Conservation (phyloP, 2,113 vertebrate genomes). For the Platichthys stellatus region DNA sequence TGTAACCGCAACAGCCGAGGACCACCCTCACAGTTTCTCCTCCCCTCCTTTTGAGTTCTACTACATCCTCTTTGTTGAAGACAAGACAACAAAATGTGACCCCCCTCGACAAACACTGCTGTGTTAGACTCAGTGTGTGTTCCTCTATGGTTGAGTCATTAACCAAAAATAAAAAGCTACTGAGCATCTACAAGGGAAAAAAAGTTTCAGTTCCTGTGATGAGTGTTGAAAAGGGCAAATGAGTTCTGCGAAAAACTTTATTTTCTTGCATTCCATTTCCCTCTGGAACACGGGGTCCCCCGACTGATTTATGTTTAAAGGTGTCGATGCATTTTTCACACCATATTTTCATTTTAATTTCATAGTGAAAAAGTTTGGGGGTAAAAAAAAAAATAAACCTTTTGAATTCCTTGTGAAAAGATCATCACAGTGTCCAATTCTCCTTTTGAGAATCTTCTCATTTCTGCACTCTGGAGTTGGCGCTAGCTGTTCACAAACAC, state of each 20-base stretch:
- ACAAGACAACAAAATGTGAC: constrained; percentile 8
- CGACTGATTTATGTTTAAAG: background rate
- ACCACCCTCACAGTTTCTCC: background rate
- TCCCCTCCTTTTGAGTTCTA: background rate
- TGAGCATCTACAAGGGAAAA: background rate
- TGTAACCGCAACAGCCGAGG: background rate
- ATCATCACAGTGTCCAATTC: constrained; percentile 6
- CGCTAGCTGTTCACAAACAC: background rate
- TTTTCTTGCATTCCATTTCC: too few species aligned
- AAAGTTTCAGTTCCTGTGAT: background rate
- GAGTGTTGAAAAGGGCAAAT: background rate
- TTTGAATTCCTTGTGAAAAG: constrained; percentile 7
- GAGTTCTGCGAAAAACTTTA: background rate
- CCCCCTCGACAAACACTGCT: too few species aligned
- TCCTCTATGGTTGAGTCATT: background rate
- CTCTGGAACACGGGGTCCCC: background rate
- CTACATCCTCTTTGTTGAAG: background rate
- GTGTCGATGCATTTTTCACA: constrained; percentile 16
- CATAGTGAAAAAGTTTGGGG: constrained; percentile 13
- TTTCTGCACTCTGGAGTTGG: constrained; percentile 12
- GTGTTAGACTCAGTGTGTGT: background rate
- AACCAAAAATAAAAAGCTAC: constrained; percentile 1
- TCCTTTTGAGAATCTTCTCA: constrained; percentile 15
- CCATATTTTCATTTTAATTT: constrained; percentile 1
- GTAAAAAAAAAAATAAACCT: background rate